Percentiles rank a stretch among this genome's conserved stretches.
Conservation (phyloP, 2,888 invertebrate species). For the Esperia sulphurella region DNA sequence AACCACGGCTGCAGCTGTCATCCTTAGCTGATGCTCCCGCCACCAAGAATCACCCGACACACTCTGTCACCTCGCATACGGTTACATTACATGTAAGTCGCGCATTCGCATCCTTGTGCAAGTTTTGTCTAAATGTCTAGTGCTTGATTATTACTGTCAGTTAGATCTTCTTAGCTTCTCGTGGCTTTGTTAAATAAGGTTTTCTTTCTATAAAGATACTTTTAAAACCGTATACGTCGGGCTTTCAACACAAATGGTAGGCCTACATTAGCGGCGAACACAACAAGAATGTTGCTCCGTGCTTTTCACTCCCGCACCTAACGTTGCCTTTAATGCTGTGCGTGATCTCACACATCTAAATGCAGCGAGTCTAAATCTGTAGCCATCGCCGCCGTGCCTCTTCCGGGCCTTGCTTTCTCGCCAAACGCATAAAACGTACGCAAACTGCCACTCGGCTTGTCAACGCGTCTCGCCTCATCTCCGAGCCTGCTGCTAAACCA, state of each 20-base stretch:
- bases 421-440: slow-evolving; percentile 64
- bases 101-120: neutral
- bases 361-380: slow-evolving; percentile 68
- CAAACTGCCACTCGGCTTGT: slow-evolving; percentile 65
- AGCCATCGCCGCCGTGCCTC: slow-evolving; percentile 45
- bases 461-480: slow-evolving; percentile 47
- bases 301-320: slow-evolving; percentile 21
- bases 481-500: slow-evolving; percentile 42
- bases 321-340: slow-evolving; percentile 39
- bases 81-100: slow-evolving; percentile 73
- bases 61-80: slow-evolving; percentile 58
- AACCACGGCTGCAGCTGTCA: slow-evolving; percentile 46
- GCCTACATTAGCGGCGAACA: slow-evolving; percentile 8
- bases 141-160: neutral
- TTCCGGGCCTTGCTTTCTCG: slow-evolving; percentile 69
- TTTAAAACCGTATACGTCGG: neutral
- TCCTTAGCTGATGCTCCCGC: slow-evolving; percentile 29
- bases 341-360: slow-evolving; percentile 70
- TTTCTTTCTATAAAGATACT: neutral
- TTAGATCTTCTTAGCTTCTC: neutral
- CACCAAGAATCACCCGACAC: slow-evolving; percentile 63
- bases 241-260: neutral
- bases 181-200: neutral
- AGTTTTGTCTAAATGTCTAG: neutral
- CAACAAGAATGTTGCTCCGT: slow-evolving; percentile 12